Evolutionary conservation across 2,797 vertebrate species (phyloP), one percentile per base, ranked within the genome.

Genomic region (Tadarida brasiliensis): DNA sequence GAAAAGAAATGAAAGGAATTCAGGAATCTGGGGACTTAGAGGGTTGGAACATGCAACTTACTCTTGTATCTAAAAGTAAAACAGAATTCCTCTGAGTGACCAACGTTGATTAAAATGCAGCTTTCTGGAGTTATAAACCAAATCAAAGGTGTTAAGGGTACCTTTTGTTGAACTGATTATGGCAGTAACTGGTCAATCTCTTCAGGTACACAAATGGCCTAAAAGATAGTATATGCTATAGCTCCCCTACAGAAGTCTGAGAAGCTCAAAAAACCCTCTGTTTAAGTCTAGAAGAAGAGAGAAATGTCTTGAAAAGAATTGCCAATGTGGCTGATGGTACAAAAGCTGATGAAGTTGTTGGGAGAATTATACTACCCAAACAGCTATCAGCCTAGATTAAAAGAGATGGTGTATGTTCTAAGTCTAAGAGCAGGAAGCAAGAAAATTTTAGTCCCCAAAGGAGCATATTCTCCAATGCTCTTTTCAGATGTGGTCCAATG

Each of bases 311-410:
- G n/a, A 78, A 65, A 67, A 83, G 28, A 49, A 86, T 54, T 77
- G 39, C n/a, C 2, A 3, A 4, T 39, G 24, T 56, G 49, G 16
- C 28, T 82, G 7, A 44, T 89, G n/a, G 49, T 57, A 77, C 56
- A 77, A 67, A 88, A 92, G 49, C 17, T 28, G 16, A 84, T 47
- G 61, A 95, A 35, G 28, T 44, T 96, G 20, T 82, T 89, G 20
- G 67, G 68, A 84, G 74, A 88, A 56, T 61, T 86, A 47, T 4
- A 59, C 28, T 89, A 28, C 47, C 33, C 81, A 95, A 91, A 57
- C 67, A 92, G 16, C 28, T 44, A 26, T 91, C 67, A 67, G 61
- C 28, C 71, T 68, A 33, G 2, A 57, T 87, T 54, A 15, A 92
- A 78, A 78, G 39, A 92, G 30, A 56, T 4, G 15, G 7, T 77